Evolutionary conservation across 2,888 invertebrate species (phyloP), one percentile per base, ranked within the genome.

Genomic region (Lycocerus yunnanus): DNA sequence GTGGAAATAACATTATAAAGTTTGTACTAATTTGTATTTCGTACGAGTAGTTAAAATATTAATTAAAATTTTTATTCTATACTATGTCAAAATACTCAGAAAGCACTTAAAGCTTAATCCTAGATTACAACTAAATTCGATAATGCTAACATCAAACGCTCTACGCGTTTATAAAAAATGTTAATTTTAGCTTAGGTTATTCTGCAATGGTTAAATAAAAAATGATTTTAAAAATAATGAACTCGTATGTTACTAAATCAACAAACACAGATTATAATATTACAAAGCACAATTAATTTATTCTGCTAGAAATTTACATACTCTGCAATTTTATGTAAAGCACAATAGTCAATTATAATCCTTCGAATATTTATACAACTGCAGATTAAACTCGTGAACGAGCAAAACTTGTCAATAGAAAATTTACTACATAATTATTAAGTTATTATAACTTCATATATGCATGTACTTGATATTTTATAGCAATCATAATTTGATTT

Each of bases 281-380:
- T 43, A n/a, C 43, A 43, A 63, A 78, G 77, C 75, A 75, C 74
- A 79, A 79, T 79, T 77, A 79, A 76, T 73, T 72, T 70, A 78
- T 73, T 77, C 75, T 75, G 72, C 20, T 66, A 73, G 73, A 70
- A 74, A 58, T 75, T 72, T 77, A 58, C 69, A 70, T 75, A 74
- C 73, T 68, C 71, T 70, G 69, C 67, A 69, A 60, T 74, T 72
- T 75, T 71, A 76, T 73, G 78, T 75, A 75, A 68, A 73, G 77
- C 79, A 78, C 81, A 82, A 80, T 80, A 80, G 81, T 80, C 82
- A 83, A 83, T 83, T 82, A 82, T 63, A 79, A 81, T 74, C 81
- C 78, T 80, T 72, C 72, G 69, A 81, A 77, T 82, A 83, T 82
- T 83, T 83, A 84, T 83, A 83, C 71, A 71, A 71, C 18, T 71